phyloP scores from a whole-genome alignment of 2,888 invertebrate species.

The Noctua fimbriata region DNA sequence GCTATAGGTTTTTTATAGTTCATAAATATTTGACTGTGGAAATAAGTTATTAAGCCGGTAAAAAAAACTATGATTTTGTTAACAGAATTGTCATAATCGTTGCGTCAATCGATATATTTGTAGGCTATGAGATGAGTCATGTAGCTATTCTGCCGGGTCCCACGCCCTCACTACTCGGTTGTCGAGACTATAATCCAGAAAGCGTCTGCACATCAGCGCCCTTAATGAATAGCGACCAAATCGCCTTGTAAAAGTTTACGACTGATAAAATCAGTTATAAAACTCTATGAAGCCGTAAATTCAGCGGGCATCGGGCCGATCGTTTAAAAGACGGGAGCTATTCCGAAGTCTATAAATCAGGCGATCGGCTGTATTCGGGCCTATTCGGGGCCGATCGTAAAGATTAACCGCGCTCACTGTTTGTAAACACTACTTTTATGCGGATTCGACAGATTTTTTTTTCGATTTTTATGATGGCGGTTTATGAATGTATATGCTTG shows the following conservation, averaged over 20 bases:
- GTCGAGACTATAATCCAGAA: slow-evolving; percentile 50
- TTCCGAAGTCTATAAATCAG: slow-evolving; percentile 87
- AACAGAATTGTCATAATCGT: slow-evolving; percentile 57
- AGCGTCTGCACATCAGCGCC: slow-evolving; percentile 61
- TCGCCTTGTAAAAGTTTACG: slow-evolving; percentile 87
- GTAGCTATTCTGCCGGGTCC: slow-evolving; percentile 17
- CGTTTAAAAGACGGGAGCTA: slow-evolving; percentile 86
- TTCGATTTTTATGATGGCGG: slow-evolving; percentile 73
- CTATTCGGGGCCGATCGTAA: slow-evolving; percentile 83
- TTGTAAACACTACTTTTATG: slow-evolving; percentile 87
- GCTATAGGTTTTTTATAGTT: slow-evolving; percentile 63
- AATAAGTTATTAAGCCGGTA: slow-evolving; percentile 58
- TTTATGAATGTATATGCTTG: slow-evolving; percentile 74
- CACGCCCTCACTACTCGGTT: slow-evolving; percentile 32
- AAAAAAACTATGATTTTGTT: slow-evolving; percentile 44
- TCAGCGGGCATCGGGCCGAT: slow-evolving; percentile 76
- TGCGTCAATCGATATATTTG: slow-evolving; percentile 44
- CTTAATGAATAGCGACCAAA: slow-evolving; percentile 81
- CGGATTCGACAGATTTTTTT: slow-evolving; percentile 81
- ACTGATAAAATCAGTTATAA: slow-evolving; percentile 89
- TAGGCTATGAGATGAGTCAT: slow-evolving; percentile 21
- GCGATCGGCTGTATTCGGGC: slow-evolving; percentile 80
- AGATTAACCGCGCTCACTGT: slow-evolving; percentile 84
- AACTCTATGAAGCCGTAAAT: slow-evolving; percentile 87
- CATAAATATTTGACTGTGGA: slow-evolving; percentile 63